Conservation (phyloP, 1,140 invertebrate species). For the Physella acuta region DNA sequence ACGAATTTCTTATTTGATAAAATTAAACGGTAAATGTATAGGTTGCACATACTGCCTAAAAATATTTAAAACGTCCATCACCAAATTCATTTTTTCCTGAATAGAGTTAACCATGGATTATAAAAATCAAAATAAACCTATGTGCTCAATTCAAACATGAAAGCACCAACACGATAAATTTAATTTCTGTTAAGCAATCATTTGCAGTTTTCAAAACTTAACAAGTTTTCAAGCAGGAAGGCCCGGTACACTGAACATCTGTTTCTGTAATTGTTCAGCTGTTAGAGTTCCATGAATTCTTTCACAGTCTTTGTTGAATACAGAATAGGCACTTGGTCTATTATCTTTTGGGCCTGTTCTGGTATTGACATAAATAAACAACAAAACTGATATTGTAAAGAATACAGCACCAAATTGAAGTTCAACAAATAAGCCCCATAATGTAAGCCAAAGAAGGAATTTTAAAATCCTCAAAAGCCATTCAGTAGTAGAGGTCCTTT, state of each 20-base stretch:
- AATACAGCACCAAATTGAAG: conserved; percentile 89
- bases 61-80: no score
- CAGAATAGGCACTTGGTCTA: conserved; percentile 93
- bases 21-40: no score
- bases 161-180: no score
- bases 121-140: no score
- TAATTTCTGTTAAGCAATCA: no score
- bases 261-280: conserved; percentile 89
- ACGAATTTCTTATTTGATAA: no score
- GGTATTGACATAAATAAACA: conserved; percentile 84
- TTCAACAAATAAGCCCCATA: conserved; percentile 73
- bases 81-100: no score
- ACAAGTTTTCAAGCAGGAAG: conserved; percentile 14
- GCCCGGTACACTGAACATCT: conserved; percentile 64
- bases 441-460: conserved; percentile 66
- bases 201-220: no score
- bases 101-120: no score
- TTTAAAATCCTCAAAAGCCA: conserved; percentile 42
- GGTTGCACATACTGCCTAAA: no score
- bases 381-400: conserved; percentile 76
- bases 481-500: not conserved
- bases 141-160: no score
- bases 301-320: conserved; percentile 93
- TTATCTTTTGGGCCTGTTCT: conserved; percentile 64
- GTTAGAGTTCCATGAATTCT: conserved; percentile 90